Conservation (phyloP, 2,888 invertebrate genomes). For the Phymatocera aterrima region DNA sequence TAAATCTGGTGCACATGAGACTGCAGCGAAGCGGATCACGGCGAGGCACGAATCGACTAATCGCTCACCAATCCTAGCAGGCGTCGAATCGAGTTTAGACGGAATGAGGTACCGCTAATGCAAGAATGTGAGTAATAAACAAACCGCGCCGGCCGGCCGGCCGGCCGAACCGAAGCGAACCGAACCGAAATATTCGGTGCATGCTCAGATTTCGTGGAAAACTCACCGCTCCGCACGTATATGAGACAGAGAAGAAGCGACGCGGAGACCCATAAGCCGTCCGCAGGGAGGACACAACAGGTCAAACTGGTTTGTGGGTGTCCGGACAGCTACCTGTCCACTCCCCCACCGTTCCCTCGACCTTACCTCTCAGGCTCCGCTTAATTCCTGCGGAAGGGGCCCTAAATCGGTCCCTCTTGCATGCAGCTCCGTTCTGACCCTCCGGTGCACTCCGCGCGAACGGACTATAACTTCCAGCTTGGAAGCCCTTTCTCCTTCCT, state of each 20-base stretch:
- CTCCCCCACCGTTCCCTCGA: constrained; percentile 45
- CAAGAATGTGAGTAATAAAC: constrained; percentile 44
- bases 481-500: not conserved
- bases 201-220: constrained; percentile 41
- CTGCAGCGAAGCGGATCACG: not conserved
- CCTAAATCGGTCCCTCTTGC: constrained; percentile 37
- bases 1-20: not conserved
- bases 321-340: constrained; percentile 66
- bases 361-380: constrained; percentile 49
- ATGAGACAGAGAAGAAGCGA: constrained; percentile 39
- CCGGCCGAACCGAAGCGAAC: too few relatives aligned
- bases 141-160: constrained; percentile 1
- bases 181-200: constrained; percentile 26
- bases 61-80: constrained; percentile 13
- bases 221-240: constrained; percentile 5
- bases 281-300: constrained; percentile 63
- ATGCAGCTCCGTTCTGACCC: not conserved
- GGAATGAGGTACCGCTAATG: constrained; percentile 25
- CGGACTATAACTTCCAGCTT: not conserved
- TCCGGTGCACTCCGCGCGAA: constrained; percentile 27
- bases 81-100: constrained; percentile 20
- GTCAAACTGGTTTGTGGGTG: constrained; percentile 72
- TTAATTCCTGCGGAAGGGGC: constrained; percentile 61
- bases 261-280: constrained; percentile 53
- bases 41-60: constrained; percentile 1